Evolutionary conservation across 2,888 invertebrate genomes (phyloP).

Genomic region (Hirtodrosophila histrioides): DNA sequence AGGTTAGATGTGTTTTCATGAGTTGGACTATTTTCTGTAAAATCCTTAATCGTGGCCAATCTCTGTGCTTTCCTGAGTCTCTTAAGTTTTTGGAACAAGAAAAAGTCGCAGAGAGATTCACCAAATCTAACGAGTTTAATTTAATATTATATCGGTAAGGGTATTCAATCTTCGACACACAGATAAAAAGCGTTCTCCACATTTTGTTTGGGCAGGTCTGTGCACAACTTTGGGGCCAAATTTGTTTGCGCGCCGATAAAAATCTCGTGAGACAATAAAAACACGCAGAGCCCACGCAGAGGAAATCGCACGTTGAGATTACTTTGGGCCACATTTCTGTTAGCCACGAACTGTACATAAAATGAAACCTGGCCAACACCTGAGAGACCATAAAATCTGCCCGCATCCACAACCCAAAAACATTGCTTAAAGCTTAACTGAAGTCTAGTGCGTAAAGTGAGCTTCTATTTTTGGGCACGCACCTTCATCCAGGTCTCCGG

Average conservation of each 20-base stretch:
- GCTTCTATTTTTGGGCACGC: conserved; percentile 36
- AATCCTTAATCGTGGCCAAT: too few relatives aligned
- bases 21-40: too few relatives aligned
- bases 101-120: too few relatives aligned
- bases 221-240: conserved; percentile 41
- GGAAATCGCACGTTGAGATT: conserved; percentile 51
- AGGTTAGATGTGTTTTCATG: too few relatives aligned
- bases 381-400: conserved; percentile 53
- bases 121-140: too few relatives aligned
- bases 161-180: too few relatives aligned
- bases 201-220: conserved; percentile 20
- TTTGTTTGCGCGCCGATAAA: conserved; percentile 60
- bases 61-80: too few relatives aligned
- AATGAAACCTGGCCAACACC: conserved; percentile 37
- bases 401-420: conserved; percentile 3
- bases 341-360: conserved; percentile 42
- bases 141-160: too few relatives aligned
- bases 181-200: too few relatives aligned
- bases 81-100: too few relatives aligned
- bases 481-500: conserved; percentile 96
- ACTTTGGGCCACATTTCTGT: conserved; percentile 43
- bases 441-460: conserved; percentile 35
- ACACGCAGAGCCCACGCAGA: conserved; percentile 31
- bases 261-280: conserved; percentile 67
- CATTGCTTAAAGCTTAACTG: conserved; percentile 36